phyloP scores from a whole-genome alignment of 2,113 vertebrate species.

The Brienomyrus brachyistius region DNA sequence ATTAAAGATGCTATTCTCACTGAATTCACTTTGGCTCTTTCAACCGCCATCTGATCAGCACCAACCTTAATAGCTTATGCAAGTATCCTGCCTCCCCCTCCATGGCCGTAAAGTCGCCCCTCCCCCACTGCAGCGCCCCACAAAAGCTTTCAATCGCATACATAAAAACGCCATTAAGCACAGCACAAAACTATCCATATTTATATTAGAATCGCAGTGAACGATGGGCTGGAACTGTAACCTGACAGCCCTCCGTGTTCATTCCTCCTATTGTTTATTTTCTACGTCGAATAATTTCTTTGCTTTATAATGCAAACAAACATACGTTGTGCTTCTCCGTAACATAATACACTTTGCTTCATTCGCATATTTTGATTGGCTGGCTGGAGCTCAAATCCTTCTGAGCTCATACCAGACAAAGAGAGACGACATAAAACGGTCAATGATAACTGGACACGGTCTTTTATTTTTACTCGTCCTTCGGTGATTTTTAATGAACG shows the following conservation, averaged over 20 bases:
- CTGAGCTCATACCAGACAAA: background rate
- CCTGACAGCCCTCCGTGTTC: background rate
- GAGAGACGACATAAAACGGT: background rate
- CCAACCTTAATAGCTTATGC: background rate
- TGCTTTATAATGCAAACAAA: background rate
- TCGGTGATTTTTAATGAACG: background rate
- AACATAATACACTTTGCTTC: background rate
- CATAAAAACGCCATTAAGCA: background rate
- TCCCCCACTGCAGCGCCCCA: background rate
- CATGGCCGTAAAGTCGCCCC: background rate
- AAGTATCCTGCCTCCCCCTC: background rate
- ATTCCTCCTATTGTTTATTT: background rate
- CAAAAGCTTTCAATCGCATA: background rate
- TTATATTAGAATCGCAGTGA: background rate
- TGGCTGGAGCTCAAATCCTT: background rate
- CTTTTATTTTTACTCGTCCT: background rate
- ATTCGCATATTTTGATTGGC: background rate
- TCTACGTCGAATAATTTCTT: background rate
- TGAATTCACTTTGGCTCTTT: background rate
- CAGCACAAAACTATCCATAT: background rate
- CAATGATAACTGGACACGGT: background rate
- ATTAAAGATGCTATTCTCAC: background rate
- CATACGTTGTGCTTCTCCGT: background rate
- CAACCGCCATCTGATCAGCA: background rate
- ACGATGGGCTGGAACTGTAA: background rate